Evolutionary conservation across 1,140 invertebrate genomes (phyloP), one percentile per base, ranked within the genome.

Genomic region (Drosophila novamexicana): DNA sequence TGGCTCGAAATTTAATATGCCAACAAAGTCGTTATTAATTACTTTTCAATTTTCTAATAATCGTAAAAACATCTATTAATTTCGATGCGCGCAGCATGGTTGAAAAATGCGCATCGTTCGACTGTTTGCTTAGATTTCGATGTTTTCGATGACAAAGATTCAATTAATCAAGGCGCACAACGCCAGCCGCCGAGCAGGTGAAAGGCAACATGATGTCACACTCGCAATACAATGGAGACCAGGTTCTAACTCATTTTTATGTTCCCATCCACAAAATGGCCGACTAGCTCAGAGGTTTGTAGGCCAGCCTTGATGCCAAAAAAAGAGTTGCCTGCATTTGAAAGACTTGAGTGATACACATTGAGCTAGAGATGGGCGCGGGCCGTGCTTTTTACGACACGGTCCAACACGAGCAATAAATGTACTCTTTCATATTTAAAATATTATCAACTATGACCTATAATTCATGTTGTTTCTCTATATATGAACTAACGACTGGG

Each of bases 191-290:
- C 7, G n/a, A 52, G 9, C 40, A 89, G 56, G 83, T 88, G 83
- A 88, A 88, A 88, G 84, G 83, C 84, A 83, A 6, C 14, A 80
- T 88, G 83, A 88, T 88, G 83, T 88, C 83, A 88, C 83, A 79
- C 50, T 29, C 47, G 36, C 44, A 29, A 29, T 10, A 42, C 70
- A 89, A 88, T 68, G 58, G 52, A 50, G 50, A 39, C 54, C 14
- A 53, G 56, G 63, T 71, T 72, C 47, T 37, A 59, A 16, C 37
- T 64, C 36, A 64, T 44, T 75, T 76, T 72, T 65, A 76, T 76
- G 47, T 58, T 16, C 53, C 59, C 64, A 36, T n/a, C 16, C 61
- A 37, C 61, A 37, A 70, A 40, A 64, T 65, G 36, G 62, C 63
- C 10, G 29, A 64, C 5, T 34, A 62, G 36, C 45, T 16, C 49